Percentiles rank a stretch among this genome's conserved stretches.
These are phyloP conservation scores for Trissolcus brochymenae DNA, from an alignment of 2,888 invertebrate genomes.

Conservation along the genomic window DNA sequence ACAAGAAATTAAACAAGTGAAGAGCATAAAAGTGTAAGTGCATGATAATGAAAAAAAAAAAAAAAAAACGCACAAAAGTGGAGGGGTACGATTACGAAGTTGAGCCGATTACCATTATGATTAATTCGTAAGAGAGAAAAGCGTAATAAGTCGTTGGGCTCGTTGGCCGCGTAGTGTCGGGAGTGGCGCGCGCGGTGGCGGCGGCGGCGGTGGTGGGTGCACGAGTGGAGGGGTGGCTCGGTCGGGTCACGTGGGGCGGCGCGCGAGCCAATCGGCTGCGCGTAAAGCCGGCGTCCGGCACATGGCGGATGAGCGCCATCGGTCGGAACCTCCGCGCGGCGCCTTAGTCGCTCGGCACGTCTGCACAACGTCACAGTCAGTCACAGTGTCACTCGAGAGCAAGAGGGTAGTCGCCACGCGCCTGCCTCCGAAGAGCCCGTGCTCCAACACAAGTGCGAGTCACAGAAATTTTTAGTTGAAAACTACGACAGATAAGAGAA, in stretches of 20 bases:
- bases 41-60: neutral
- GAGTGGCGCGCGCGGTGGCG: slow-evolving; percentile 13
- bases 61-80: too few relatives aligned
- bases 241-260: slow-evolving; percentile 68
- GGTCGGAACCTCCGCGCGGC: slow-evolving; percentile 64
- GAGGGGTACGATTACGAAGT: slow-evolving; percentile 20
- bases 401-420: slow-evolving; percentile 76
- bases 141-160: slow-evolving; percentile 49
- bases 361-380: slow-evolving; percentile 65
- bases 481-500: too few relatives aligned
- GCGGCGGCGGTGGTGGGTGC: slow-evolving; percentile 20
- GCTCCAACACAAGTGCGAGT: slow-evolving; percentile 59
- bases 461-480: slow-evolving; percentile 60
- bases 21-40: neutral
- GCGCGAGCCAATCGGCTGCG: slow-evolving; percentile 63
- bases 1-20: neutral
- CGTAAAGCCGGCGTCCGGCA: slow-evolving; percentile 72
- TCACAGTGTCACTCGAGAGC: slow-evolving; percentile 74
- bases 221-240: slow-evolving; percentile 31
- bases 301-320: slow-evolving; percentile 67
- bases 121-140: slow-evolving; percentile 47
- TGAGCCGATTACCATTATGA: slow-evolving; percentile 36
- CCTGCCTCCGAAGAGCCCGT: slow-evolving; percentile 73
- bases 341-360: slow-evolving; percentile 51
- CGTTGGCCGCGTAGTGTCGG: slow-evolving; percentile 12